phyloP scores from a whole-genome alignment of 2,888 invertebrate species.

The Barypeithes pellucidus region DNA sequence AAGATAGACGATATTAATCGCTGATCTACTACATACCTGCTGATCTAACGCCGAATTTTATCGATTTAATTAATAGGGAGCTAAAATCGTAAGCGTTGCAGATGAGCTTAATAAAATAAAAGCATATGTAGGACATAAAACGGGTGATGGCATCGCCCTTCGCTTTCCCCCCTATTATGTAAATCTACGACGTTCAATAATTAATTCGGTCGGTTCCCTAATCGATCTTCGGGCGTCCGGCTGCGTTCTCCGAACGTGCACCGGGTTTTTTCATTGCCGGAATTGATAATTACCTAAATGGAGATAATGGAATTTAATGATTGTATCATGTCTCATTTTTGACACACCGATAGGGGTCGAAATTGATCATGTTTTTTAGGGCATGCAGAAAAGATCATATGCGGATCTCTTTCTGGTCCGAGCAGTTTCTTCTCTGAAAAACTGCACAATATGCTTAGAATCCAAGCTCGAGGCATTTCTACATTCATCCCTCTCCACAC shows the following conservation, averaged over 20 bases:
- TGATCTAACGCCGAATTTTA: neutral
- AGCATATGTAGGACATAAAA: constrained; percentile 48
- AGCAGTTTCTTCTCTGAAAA: no score
- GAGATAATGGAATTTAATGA: constrained; percentile 38
- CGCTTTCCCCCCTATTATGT: constrained; percentile 49
- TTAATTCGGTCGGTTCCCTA: constrained; percentile 51
- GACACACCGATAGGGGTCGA: neutral
- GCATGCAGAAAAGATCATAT: no score
- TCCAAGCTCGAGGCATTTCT: no score
- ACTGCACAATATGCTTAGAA: no score
- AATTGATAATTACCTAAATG: constrained; percentile 34
- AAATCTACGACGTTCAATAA: constrained; percentile 54
- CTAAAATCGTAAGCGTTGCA: constrained; percentile 32
- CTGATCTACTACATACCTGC: no score
- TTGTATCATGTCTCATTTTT: constrained; percentile 23
- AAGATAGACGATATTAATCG: no score
- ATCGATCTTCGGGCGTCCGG: constrained; percentile 52
- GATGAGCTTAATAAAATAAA: constrained; percentile 44
- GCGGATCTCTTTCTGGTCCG: no score
- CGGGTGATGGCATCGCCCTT: constrained; percentile 46
- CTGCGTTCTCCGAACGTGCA: constrained; percentile 40
- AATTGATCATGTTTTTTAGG: no score
- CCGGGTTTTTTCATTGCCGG: constrained; percentile 30
- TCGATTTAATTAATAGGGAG: constrained; percentile 28
- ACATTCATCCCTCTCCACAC: no score